These are phyloP conservation scores for Caenorhabditis auriculariae DNA, from an alignment of 2,888 invertebrate species.

Conservation along the genomic window DNA sequence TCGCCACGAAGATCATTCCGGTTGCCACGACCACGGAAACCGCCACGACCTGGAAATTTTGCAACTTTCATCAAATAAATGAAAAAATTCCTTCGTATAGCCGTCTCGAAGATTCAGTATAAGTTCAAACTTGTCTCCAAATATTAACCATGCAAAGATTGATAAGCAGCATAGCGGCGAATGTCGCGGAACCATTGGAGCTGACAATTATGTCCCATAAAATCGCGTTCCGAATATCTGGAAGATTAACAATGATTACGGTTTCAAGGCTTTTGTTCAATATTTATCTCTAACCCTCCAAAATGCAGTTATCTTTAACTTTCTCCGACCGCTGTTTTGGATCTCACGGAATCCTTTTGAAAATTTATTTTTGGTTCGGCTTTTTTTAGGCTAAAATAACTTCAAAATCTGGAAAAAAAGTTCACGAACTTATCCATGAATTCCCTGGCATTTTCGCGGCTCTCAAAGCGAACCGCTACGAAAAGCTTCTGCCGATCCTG, in stretches of 20 bases:
- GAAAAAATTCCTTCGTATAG: not conserved
- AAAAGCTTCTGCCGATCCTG: slow-evolving; percentile 50
- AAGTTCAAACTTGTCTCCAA: slow-evolving; percentile 19
- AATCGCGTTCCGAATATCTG: slow-evolving; percentile 46
- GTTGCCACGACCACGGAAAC: too few species aligned
- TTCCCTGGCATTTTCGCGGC: slow-evolving; percentile 49
- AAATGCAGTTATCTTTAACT: too few species aligned
- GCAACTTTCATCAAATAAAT: not conserved
- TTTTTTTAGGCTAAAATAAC: too few species aligned
- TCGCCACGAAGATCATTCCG: too few species aligned
- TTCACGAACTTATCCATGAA: slow-evolving; percentile 45
- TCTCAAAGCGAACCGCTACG: slow-evolving; percentile 60
- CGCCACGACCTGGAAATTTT: too few species aligned
- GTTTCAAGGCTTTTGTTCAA: too few species aligned
- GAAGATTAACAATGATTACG: too few species aligned
- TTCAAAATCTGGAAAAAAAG: not conserved
- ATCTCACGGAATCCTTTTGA: too few species aligned
- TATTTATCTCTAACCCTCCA: too few species aligned
- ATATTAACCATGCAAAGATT: too few species aligned
- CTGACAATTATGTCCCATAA: slow-evolving; percentile 50
- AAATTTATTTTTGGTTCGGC: too few species aligned
- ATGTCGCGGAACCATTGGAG: slow-evolving; percentile 60
- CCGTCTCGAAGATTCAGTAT: not conserved
- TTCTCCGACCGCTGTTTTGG: too few species aligned
- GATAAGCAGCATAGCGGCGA: slow-evolving; percentile 44